Evolutionary conservation across 2,797 vertebrate species (phyloP), one percentile per base, ranked within the genome.

Genomic region (Sebastiscus albofasciatus): DNA sequence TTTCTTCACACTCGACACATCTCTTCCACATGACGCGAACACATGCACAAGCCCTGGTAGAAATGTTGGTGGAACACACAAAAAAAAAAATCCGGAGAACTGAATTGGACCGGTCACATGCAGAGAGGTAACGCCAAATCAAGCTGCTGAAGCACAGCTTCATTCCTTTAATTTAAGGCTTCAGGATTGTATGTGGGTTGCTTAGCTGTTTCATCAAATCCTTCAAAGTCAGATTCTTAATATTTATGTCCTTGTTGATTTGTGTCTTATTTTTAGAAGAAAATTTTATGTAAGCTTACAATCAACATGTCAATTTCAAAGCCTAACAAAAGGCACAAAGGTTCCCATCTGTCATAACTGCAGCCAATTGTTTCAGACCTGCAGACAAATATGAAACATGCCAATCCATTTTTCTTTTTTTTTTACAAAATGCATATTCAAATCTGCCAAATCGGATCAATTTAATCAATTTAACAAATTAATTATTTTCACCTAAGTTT

Each of bases 21-120:
- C 68, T 88, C 89, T 80, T 81, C 83, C 77, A 81, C 79, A 56
- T 79, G 86, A 78, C 88, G 82, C 36, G 8, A 88, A 86, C 82
- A 90, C 69, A 82, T 82, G 87, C 90, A 91, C 79, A 84, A 91
- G 77, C 84, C 89, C 85, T 89, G 87, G 73, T 72, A 87, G 88
- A 92, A 90, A 91, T 90, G 90, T 92, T 86, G 82, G 81, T n/a
- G 79, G 84, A 73, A 81, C 74, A 85, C 10, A 67, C 59, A 79
- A 84, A 52, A 20, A 49, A 67, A 62, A 79, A 87, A 55, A 67
- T 69, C 58, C 18, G 64, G 68, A 75, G 69, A 83, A 79, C 2
- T 76, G 69, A 84, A 81, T 1, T 77, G 65, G 84, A 85, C 54
- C 16, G 18, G 81, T 80, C 18, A 69, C 68, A 82, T 69, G 67